Percentiles rank a stretch among this genome's conserved stretches.
phyloP scores from a whole-genome alignment of 2,888 invertebrate genomes.

The Drosophila limbata region DNA sequence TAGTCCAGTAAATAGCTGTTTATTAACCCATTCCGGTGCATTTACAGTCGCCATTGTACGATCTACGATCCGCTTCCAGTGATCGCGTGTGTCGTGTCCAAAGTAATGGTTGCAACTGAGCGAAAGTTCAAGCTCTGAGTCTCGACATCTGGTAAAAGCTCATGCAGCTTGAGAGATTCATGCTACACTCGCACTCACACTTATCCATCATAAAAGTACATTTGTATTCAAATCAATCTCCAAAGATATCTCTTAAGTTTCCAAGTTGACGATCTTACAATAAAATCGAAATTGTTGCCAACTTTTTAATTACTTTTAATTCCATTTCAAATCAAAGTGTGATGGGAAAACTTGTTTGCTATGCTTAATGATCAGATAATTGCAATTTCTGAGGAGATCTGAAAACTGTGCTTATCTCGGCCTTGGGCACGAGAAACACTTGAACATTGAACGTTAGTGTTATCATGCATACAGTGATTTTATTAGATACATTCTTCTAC shows the following conservation, averaged over 20 bases:
- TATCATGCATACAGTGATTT: constrained; percentile 6
- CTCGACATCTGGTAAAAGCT: constrained; percentile 27
- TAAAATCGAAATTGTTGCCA: too few relatives aligned
- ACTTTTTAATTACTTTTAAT: not conserved
- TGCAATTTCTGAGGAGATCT: not conserved
- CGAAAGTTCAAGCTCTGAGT: constrained; percentile 38
- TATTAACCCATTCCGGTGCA: constrained; percentile 71
- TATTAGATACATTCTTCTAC: constrained; percentile 6
- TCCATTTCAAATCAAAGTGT: not conserved
- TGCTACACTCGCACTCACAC: not conserved
- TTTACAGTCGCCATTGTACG: constrained; percentile 34
- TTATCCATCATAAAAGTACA: not conserved
- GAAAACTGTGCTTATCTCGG: not conserved
- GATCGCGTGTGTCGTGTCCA: constrained; percentile 14
- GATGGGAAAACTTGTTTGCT: constrained; percentile 1
- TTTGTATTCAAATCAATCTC: constrained; percentile 2
- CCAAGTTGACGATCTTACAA: not conserved
- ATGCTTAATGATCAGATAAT: constrained; percentile 5
- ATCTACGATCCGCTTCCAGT: not conserved
- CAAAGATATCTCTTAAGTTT: not conserved
- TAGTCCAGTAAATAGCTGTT: constrained; percentile 59
- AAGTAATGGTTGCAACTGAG: constrained; percentile 34
- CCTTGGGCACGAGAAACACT: not conserved
- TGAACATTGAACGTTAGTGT: not conserved
- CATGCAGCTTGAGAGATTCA: not conserved